Percentiles rank a stretch among this genome's conserved stretches.
These are phyloP conservation scores for Cyclophora albipunctata DNA, from an alignment of 2,888 invertebrate species.

Conservation along the genomic window DNA sequence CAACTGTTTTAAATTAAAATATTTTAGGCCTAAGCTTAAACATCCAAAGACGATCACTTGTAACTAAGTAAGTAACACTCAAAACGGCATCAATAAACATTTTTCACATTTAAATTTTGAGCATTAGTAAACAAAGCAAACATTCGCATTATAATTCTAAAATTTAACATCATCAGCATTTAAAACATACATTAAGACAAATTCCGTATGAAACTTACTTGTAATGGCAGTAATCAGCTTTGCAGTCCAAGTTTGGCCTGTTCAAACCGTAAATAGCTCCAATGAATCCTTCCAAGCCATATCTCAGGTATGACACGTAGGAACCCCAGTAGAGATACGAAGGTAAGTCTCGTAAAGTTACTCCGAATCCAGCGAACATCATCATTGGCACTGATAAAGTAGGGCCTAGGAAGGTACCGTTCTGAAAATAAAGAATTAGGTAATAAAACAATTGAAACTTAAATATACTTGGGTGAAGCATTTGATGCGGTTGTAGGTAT, in stretches of 20 bases:
- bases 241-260: conserved; percentile 84
- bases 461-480: neutral
- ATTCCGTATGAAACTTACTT: conserved; percentile 48
- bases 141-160: no score
- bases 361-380: conserved; percentile 98
- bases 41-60: no score
- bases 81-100: no score
- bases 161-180: no score
- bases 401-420: conserved; percentile 96
- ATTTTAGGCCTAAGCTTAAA: no score
- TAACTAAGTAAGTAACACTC: no score
- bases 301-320: conserved; percentile 92
- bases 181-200: no score
- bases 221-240: conserved; percentile 86
- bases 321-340: conserved; percentile 92
- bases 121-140: no score
- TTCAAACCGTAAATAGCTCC: conserved; percentile 89
- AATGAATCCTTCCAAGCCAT: conserved; percentile 91
- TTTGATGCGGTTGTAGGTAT: no score
- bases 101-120: no score
- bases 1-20: no score
- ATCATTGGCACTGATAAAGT: conserved; percentile 94
- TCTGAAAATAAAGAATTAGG: conserved; percentile 69
- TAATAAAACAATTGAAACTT: neutral
- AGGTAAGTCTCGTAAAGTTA: conserved; percentile 90